Base-by-base conservation (phyloP, 2,888 invertebrate species). In the Dione vanillae region DNA sequence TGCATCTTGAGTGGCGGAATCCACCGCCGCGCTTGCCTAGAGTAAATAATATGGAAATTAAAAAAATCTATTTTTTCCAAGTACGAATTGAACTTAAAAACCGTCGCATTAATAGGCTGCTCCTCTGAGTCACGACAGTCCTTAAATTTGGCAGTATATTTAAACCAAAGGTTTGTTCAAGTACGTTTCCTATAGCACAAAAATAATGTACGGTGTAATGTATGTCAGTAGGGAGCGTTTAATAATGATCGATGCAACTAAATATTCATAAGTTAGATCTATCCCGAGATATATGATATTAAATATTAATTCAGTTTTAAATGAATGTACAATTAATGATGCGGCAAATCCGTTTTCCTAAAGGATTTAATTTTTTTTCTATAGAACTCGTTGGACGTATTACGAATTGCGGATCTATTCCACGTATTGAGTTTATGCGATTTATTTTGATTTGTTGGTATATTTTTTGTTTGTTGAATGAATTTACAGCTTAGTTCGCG, bases 241-340 rank as follows among this genome's bases (percentile, higher is more conserved):
- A 74, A 74, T 75, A 74, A 80, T 80, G 79, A 81, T 82, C 78
- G 81, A 80, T 79, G 72, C 75, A 76, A 77, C 79, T 82, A 77
- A 83, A 82, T 81, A 83, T 83, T 82, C 80, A 83, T 83, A 79
- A 76, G 73, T 76, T 65, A 72, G 74, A 78, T 74, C 71, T 64
- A 47, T 58, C 73, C 74, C 70, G 75, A 76, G 80, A 80, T 77
- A 77, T 74, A 78, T 77, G 75, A 78, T 75, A 80, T 80, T 82
- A 80, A 80, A 81, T 79, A 78, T 77, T 80, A 80, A 82, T 80
- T 79, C 75, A 77, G 78, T 81, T 80, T 79, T 80, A 79, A 78
- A 77, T 78, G 77, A 76, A 76, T 75, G 71, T 72, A 59, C 78
- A 79, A 78, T 81, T 77, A 81, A 82, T 81, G 77, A 78, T 68